These are phyloP conservation scores for Arrhopalites spinosus DNA, from an alignment of 2,888 invertebrate genomes.

Conservation along the genomic window DNA sequence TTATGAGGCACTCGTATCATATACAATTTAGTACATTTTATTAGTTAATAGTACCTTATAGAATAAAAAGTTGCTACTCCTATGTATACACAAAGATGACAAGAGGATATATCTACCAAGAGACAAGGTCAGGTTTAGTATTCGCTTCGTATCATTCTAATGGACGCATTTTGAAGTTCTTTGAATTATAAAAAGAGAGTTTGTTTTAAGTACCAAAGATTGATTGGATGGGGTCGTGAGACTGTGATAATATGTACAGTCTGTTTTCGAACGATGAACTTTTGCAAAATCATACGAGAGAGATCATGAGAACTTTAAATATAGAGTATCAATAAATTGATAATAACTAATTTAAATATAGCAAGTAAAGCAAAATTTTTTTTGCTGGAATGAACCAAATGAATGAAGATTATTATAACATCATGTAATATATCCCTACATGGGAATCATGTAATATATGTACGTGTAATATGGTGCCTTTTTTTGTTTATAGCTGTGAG, in stretches of 20 bases:
- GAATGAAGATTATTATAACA: too few relatives aligned
- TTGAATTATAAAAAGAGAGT: neutral
- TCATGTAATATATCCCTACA: too few relatives aligned
- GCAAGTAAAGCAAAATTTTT: neutral
- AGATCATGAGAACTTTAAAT: too few relatives aligned
- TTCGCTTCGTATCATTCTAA: too few relatives aligned
- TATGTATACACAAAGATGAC: neutral
- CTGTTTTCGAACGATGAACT: too few relatives aligned
- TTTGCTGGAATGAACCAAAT: neutral
- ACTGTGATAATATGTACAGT: neutral
- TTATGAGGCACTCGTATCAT: too few relatives aligned
- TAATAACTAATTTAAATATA: neutral
- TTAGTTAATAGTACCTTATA: too few relatives aligned
- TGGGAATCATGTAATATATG: too few relatives aligned
- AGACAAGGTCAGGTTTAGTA: slow-evolving; percentile 1
- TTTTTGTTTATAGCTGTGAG: slow-evolving; percentile 46
- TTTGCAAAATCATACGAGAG: too few relatives aligned
- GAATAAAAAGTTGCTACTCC: neutral
- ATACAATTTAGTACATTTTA: too few relatives aligned
- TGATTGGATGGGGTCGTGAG: neutral
- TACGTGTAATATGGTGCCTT: neutral
- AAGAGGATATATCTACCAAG: neutral
- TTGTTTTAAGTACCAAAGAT: neutral
- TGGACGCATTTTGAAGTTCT: too few relatives aligned
- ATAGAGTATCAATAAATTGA: too few relatives aligned